Conservation (phyloP, 2,888 invertebrate species). For the Tromatobia lineatoria region DNA sequence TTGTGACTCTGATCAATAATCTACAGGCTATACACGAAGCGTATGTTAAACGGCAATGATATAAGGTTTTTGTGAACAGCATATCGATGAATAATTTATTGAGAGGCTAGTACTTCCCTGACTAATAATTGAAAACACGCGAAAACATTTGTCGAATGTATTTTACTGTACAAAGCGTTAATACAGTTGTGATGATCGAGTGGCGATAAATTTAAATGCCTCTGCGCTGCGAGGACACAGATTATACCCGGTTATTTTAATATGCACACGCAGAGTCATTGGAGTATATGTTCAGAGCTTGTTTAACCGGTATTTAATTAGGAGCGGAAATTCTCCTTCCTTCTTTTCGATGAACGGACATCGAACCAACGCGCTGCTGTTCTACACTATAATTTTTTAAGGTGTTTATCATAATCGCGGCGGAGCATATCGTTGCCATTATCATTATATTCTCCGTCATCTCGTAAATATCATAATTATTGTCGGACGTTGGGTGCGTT, state of each 20-base stretch:
- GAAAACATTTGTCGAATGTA: background rate
- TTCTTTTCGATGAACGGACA: constrained; percentile 24
- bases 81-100: background rate
- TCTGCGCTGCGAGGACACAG: background rate
- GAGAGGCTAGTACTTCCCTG: background rate
- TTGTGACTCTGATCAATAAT: constrained; percentile 8
- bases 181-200: constrained; percentile 30
- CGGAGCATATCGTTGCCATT: constrained; percentile 42
- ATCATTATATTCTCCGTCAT: constrained; percentile 60
- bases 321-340: constrained; percentile 26
- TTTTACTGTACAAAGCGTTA: background rate
- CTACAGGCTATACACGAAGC: background rate
- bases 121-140: background rate
- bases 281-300: constrained; percentile 39
- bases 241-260: constrained; percentile 37
- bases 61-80: background rate
- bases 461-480: constrained; percentile 70
- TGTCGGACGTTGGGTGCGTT: constrained; percentile 56
- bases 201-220: constrained; percentile 39
- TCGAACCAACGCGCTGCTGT: constrained; percentile 27
- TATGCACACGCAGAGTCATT: constrained; percentile 9
- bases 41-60: background rate
- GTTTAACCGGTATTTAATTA: constrained; percentile 65
- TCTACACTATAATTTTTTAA: constrained; percentile 26
- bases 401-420: constrained; percentile 52